Evolutionary conservation across 1,140 invertebrate genomes (phyloP).

Genomic region (Hirudo medicinalis): DNA sequence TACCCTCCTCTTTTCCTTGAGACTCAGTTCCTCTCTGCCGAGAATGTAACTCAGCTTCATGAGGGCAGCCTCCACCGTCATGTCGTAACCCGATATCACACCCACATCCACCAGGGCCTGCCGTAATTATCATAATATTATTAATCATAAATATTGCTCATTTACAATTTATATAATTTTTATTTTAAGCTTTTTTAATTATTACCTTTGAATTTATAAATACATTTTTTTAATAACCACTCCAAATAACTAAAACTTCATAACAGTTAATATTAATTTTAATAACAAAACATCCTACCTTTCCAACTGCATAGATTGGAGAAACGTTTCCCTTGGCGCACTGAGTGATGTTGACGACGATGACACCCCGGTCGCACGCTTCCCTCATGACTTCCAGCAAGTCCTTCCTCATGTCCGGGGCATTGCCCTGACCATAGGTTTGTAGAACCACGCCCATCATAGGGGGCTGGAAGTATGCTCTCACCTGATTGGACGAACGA

Average conservation of each 20-base stretch:
- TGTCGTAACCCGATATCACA: constrained; percentile 76
- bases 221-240: too few relatives aligned
- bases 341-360: constrained; percentile 86
- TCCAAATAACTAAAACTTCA: too few relatives aligned
- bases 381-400: constrained; percentile 58
- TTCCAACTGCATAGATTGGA: constrained; percentile 65
- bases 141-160: too few relatives aligned
- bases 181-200: too few relatives aligned
- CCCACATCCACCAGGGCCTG: constrained; percentile 50
- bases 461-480: constrained; percentile 65
- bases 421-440: constrained; percentile 82
- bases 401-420: constrained; percentile 69
- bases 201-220: too few relatives aligned
- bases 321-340: constrained; percentile 61
- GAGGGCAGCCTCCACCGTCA: constrained; percentile 86
- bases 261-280: constrained; percentile 14
- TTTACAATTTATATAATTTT: too few relatives aligned
- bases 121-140: too few relatives aligned
- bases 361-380: constrained; percentile 63
- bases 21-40: constrained; percentile 62
- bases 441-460: constrained; percentile 78
- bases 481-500: constrained; percentile 41
- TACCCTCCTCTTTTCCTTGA: constrained; percentile 51
- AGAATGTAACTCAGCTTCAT: constrained; percentile 82
- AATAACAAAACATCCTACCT: constrained; percentile 41